Percentiles rank a stretch among this genome's conserved stretches.
phyloP scores from a whole-genome alignment of 2,888 invertebrate species.

The Autographa pulchrina region DNA sequence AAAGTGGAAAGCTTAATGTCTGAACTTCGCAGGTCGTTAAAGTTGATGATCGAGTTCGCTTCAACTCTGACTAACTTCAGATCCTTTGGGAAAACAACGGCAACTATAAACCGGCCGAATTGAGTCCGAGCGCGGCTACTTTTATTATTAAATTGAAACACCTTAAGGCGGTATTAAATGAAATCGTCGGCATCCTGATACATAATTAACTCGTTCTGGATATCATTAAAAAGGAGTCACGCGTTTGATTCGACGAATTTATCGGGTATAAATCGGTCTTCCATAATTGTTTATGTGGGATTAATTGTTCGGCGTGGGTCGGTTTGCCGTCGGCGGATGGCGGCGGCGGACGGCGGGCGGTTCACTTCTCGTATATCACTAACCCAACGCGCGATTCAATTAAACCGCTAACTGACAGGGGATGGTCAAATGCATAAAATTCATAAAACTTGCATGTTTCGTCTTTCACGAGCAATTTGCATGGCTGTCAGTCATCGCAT shows the following conservation, averaged over 20 bases:
- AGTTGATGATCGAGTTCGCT: conserved; percentile 79
- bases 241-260: conserved; percentile 74
- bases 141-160: conserved; percentile 73
- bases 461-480: conserved; percentile 34
- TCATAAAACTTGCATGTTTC: conserved; percentile 40
- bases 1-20: conserved; percentile 71
- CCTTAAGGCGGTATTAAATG: conserved; percentile 77
- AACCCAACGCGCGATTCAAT: conserved; percentile 82
- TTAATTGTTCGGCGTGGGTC: conserved; percentile 75
- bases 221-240: conserved; percentile 71
- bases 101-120: conserved; percentile 65
- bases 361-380: conserved; percentile 78
- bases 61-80: conserved; percentile 70
- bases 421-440: conserved; percentile 58
- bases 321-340: conserved; percentile 69
- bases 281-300: conserved; percentile 82
- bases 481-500: conserved; percentile 38
- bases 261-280: conserved; percentile 79
- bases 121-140: conserved; percentile 50
- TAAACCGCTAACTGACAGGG: conserved; percentile 78
- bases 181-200: conserved; percentile 74
- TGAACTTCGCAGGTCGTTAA: conserved; percentile 76
- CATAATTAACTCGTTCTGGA: conserved; percentile 73
- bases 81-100: conserved; percentile 78
- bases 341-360: conserved; percentile 39